Percentiles rank a stretch among this genome's conserved stretches.
phyloP scores from a whole-genome alignment of 2,888 invertebrate species.

The Dichetophora obliterata region DNA sequence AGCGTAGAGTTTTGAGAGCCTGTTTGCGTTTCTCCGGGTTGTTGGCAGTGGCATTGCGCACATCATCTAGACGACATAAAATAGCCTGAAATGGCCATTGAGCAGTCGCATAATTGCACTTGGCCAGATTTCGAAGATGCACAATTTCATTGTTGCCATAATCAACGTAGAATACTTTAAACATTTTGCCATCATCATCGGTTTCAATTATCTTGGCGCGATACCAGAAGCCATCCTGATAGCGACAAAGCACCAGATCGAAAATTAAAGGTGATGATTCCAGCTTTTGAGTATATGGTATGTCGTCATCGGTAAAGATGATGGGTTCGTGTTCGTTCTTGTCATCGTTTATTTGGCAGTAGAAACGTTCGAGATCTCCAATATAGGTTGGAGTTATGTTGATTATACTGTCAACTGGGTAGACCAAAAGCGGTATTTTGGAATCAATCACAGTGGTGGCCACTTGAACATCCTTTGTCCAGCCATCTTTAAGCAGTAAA shows the following conservation, averaged over 20 bases:
- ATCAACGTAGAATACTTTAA: slow-evolving; percentile 64
- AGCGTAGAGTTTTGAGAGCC: slow-evolving; percentile 48
- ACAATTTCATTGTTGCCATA: slow-evolving; percentile 64
- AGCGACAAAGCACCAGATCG: slow-evolving; percentile 63
- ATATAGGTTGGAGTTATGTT: slow-evolving; percentile 60
- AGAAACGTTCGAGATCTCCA: slow-evolving; percentile 57
- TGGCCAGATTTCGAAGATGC: slow-evolving; percentile 52
- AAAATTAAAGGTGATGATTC: slow-evolving; percentile 55
- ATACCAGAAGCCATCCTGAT: slow-evolving; percentile 60
- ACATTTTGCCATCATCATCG: slow-evolving; percentile 52
- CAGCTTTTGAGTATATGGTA: slow-evolving; percentile 49
- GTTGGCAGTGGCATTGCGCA: slow-evolving; percentile 21
- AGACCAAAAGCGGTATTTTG: slow-evolving; percentile 42
- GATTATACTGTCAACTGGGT: slow-evolving; percentile 50
- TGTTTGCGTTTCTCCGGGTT: slow-evolving; percentile 46
- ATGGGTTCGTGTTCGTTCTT: slow-evolving; percentile 49
- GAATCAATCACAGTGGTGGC: slow-evolving; percentile 54
- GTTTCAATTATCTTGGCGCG: slow-evolving; percentile 63
- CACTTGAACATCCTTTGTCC: slow-evolving; percentile 62
- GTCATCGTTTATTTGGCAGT: slow-evolving; percentile 51
- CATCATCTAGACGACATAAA: slow-evolving; percentile 56
- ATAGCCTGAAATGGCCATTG: slow-evolving; percentile 60
- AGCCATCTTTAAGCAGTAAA: slow-evolving; percentile 58
- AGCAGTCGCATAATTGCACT: slow-evolving; percentile 55
- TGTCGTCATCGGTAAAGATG: slow-evolving; percentile 59